Conservation (phyloP, 2,888 invertebrate genomes). For the Selenia dentaria region DNA sequence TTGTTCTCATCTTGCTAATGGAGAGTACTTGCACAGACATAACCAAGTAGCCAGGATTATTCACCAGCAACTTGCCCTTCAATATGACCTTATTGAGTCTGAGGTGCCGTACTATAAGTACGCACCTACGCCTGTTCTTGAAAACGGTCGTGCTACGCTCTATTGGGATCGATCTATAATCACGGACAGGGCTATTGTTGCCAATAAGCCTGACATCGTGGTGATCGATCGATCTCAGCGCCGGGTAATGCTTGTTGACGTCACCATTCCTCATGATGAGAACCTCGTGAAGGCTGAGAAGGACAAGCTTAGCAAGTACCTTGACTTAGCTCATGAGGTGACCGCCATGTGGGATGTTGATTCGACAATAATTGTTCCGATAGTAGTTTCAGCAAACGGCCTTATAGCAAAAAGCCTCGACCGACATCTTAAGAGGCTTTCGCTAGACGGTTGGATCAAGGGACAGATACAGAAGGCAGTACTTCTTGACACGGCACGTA, state of each 20-base stretch:
- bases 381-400: background rate
- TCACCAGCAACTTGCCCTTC: too few species aligned
- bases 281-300: conserved; percentile 14
- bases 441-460: background rate
- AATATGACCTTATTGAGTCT: too few species aligned
- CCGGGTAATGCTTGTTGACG: background rate
- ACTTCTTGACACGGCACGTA: background rate
- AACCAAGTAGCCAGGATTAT: too few species aligned
- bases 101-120: too few species aligned
- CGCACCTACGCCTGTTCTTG: too few species aligned
- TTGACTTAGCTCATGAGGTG: background rate
- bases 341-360: background rate
- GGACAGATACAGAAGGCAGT: background rate
- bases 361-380: background rate
- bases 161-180: too few species aligned
- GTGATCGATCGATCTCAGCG: background rate
- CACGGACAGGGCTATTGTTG: conserved; percentile 3
- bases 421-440: background rate
- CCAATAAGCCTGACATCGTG: conserved; percentile 7
- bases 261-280: conserved; percentile 7
- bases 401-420: background rate
- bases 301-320: conserved; percentile 9
- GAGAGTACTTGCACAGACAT: conserved; percentile 4
- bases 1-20: conserved; percentile 4
- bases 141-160: too few species aligned